phyloP scores from a whole-genome alignment of 2,888 invertebrate genomes.

The Steinernema carpocapsae region DNA sequence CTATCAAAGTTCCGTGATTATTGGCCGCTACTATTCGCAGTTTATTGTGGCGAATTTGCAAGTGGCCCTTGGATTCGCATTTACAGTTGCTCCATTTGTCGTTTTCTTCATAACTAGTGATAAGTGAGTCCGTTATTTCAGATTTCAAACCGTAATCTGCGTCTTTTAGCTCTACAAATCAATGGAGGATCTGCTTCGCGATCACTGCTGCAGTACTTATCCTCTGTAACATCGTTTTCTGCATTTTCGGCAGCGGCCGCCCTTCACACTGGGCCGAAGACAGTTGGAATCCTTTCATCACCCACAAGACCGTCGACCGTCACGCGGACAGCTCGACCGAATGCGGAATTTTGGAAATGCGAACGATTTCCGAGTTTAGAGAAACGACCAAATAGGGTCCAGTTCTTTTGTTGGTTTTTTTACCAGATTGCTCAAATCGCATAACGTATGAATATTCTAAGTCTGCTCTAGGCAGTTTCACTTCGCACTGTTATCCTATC shows the following conservation, averaged over 20 bases:
- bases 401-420: not conserved
- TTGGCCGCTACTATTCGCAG: slow-evolving; percentile 60
- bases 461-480: not conserved
- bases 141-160: not conserved
- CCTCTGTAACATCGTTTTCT: slow-evolving; percentile 53
- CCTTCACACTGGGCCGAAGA: slow-evolving; percentile 58
- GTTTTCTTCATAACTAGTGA: slow-evolving; percentile 46
- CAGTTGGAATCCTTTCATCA: slow-evolving; percentile 59
- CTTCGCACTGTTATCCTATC: not conserved
- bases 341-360: slow-evolving; percentile 47
- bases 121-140: slow-evolving; percentile 50
- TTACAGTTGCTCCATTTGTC: slow-evolving; percentile 49
- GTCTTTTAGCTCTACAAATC: slow-evolving; percentile 49
- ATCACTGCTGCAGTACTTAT: slow-evolving; percentile 49
- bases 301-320: slow-evolving; percentile 43
- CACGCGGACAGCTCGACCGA: slow-evolving; percentile 35
- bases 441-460: slow-evolving; percentile 1
- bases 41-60: slow-evolving; percentile 55
- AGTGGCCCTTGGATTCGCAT: slow-evolving; percentile 55
- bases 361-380: slow-evolving; percentile 14
- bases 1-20: slow-evolving; percentile 54
- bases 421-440: not conserved
- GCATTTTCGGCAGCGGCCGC: slow-evolving; percentile 58
- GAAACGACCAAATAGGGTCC: not conserved
- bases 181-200: slow-evolving; percentile 57